These are phyloP conservation scores for Nanorana parkeri DNA, from an alignment of 2,113 vertebrate genomes.

Conservation along the genomic window DNA sequence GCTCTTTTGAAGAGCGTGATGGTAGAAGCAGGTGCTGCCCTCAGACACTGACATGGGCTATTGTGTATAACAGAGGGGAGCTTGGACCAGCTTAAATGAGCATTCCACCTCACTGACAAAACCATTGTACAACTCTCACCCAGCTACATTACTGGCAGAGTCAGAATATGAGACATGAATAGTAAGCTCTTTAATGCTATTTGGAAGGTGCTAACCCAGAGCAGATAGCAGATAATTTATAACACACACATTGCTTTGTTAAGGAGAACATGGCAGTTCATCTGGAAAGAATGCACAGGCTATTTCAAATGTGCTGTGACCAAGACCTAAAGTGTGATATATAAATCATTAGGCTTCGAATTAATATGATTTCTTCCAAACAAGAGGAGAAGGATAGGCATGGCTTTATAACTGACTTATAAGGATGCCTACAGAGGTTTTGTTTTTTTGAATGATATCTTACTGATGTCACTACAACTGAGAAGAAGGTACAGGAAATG, in stretches of 20 bases:
- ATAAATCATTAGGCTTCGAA: constrained; percentile 29
- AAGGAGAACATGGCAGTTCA: constrained; percentile 9
- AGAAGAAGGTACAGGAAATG: too few relatives aligned
- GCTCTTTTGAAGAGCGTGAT: too few relatives aligned
- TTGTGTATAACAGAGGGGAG: background rate
- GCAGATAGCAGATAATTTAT: constrained; percentile 32
- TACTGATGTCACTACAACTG: too few relatives aligned
- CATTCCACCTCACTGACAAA: background rate
- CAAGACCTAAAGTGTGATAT: background rate
- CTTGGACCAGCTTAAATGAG: background rate
- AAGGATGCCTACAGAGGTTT: too few relatives aligned
- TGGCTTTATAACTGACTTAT: too few relatives aligned
- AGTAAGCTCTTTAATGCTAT: constrained; percentile 18
- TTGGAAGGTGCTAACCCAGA: constrained; percentile 6
- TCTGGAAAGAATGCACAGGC: constrained; percentile 45
- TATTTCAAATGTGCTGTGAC: constrained; percentile 37
- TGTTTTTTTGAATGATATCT: too few relatives aligned
- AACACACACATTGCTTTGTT: constrained; percentile 32
- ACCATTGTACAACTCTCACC: background rate
- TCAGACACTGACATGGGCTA: too few relatives aligned
- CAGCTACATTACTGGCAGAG: background rate
- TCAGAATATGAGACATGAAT: constrained; percentile 15
- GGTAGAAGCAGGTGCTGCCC: too few relatives aligned
- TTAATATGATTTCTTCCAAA: background rate
- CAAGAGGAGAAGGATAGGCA: too few relatives aligned